Conservation (phyloP, 2,113 vertebrate genomes). For the Urocynchramus pylzowi region DNA sequence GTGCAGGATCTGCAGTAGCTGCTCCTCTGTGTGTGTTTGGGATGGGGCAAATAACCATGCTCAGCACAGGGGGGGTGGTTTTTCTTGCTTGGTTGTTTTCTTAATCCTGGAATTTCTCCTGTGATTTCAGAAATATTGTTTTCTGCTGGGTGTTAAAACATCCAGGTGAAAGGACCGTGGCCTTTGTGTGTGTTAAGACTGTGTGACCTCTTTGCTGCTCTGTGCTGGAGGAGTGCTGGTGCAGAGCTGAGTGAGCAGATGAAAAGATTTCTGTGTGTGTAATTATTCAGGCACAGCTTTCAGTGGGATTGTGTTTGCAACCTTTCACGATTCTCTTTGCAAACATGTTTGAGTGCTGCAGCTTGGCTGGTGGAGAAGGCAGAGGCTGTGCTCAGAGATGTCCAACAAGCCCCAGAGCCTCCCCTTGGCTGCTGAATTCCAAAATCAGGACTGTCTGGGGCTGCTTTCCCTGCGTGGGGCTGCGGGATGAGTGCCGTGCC, state of each 20-base stretch:
- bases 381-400: background rate
- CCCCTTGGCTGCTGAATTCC: background rate
- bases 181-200: background rate
- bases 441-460: background rate
- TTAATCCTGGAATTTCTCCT: background rate
- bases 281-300: background rate
- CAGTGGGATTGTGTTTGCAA: background rate
- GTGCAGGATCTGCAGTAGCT: background rate
- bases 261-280: background rate
- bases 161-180: background rate
- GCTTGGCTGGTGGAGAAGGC: background rate
- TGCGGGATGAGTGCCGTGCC: background rate
- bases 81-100: background rate
- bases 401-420: background rate
- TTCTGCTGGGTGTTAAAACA: background rate
- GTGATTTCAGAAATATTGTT: background rate
- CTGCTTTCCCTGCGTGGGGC: background rate
- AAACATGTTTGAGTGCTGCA: background rate
- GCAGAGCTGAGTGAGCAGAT: background rate
- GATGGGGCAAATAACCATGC: rapidly evolving
- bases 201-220: background rate
- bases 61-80: background rate
- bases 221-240: background rate
- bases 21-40: background rate
- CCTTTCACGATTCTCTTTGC: background rate